These are phyloP conservation scores for Dexiosoma caninum DNA, from an alignment of 2,888 invertebrate genomes.

Conservation along the genomic window DNA sequence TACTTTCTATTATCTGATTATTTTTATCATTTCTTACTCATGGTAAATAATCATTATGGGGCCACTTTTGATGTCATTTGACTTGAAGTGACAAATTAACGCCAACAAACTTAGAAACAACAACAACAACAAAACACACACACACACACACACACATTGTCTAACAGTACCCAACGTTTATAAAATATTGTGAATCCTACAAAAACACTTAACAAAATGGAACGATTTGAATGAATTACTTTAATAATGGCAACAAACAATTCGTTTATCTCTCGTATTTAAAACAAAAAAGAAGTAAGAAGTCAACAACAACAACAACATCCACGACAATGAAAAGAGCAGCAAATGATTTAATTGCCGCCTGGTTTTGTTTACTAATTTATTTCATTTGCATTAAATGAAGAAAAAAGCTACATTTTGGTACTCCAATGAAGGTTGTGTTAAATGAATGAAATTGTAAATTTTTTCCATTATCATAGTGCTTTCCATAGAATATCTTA, in stretches of 20 bases:
- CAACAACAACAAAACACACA: no score
- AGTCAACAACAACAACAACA: neutral
- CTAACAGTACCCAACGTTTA: neutral
- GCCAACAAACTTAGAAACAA: constrained; percentile 7
- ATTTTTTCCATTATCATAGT: neutral
- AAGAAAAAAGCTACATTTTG: constrained; percentile 28
- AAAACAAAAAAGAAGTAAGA: neutral
- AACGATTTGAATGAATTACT: neutral
- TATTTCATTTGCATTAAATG: constrained; percentile 4
- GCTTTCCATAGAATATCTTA: neutral
- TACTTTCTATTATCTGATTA: no score
- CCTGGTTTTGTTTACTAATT: neutral
- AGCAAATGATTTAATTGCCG: constrained; percentile 25
- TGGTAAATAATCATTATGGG: neutral
- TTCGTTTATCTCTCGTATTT: neutral
- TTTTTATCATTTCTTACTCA: no score
- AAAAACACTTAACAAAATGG: neutral
- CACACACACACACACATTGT: neutral
- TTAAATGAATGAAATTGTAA: constrained; percentile 22
- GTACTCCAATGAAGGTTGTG: constrained; percentile 43
- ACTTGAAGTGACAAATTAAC: constrained; percentile 34
- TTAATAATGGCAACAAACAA: neutral
- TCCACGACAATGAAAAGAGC: constrained; percentile 3
- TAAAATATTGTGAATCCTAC: neutral
- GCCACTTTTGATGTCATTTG: constrained; percentile 11